A percentile compares a stretch with the other conserved stretches of the same genome.
Evolutionary conservation across 2,113 vertebrate genomes (phyloP).

Genomic region (Muntiacus muntjak): DNA sequence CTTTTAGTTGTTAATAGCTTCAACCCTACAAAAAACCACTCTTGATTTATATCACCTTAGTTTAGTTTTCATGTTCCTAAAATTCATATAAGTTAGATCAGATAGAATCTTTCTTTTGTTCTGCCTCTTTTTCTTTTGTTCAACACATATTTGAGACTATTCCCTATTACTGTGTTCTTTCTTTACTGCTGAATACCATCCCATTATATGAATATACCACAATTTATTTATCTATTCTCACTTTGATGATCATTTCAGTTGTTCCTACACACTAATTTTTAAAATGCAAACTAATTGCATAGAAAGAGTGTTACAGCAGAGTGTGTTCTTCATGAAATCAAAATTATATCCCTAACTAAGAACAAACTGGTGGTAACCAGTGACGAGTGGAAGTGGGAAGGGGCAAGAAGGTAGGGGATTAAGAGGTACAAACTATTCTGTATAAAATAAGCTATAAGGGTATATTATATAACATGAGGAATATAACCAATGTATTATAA

Average conservation of each 20-base stretch:
- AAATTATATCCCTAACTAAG: not conserved
- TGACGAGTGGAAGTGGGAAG: not conserved
- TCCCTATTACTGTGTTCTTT: not conserved
- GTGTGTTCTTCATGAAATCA: not conserved
- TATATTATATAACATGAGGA: not conserved
- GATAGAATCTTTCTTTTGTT: not conserved
- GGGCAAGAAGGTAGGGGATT: not conserved
- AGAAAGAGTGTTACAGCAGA: not conserved
- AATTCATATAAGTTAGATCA: not conserved
- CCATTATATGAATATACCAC: not conserved
- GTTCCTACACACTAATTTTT: not conserved
- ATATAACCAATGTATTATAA: not conserved
- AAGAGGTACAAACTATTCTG: not conserved
- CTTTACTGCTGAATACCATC: not conserved
- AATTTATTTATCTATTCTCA: not conserved
- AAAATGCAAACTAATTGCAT: not conserved
- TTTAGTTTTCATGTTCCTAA: not conserved
- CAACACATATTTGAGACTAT: not conserved
- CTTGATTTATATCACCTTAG: not conserved
- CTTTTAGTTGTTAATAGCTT: not conserved
- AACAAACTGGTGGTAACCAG: not conserved
- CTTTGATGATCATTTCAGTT: not conserved
- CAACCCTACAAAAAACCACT: not conserved
- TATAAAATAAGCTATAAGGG: not conserved
- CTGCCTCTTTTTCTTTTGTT: not conserved